Evolutionary conservation across 2,113 vertebrate genomes (phyloP).

Genomic region (Lota lota): DNA sequence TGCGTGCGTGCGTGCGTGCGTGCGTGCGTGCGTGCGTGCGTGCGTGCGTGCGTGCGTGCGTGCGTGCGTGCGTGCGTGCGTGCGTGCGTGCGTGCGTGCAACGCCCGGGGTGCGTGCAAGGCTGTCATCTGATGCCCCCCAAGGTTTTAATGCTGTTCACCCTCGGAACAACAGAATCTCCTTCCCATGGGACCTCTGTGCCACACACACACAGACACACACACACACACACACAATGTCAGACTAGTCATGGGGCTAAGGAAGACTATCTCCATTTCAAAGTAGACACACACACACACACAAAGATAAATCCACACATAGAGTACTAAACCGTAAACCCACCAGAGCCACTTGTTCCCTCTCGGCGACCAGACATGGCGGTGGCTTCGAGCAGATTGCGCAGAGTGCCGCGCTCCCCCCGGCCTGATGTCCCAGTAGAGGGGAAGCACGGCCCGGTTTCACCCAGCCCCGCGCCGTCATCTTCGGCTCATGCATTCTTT

Average conservation of each 20-base stretch:
- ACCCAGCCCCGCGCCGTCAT: conserved; percentile 3
- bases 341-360: background rate
- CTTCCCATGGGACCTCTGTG: conserved; percentile 6
- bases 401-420: background rate
- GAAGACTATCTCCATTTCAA: too few species aligned
- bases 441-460: background rate
- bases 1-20: too few species aligned
- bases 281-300: background rate
- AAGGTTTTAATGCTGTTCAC: conserved; percentile 18
- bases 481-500: conserved; percentile 55
- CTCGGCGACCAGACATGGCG: too few species aligned
- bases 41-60: too few species aligned
- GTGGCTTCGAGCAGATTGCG: too few species aligned
- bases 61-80: conserved; percentile 2
- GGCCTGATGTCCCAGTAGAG: conserved; percentile 3
- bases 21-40: too few species aligned
- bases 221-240: conserved; percentile 9
- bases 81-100: conserved; percentile 1
- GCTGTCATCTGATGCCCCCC: conserved; percentile 32
- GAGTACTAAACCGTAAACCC: background rate
- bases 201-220: background rate
- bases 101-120: conserved; percentile 7
- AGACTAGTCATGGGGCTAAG: background rate
- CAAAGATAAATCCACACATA: background rate
- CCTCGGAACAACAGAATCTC: conserved; percentile 7